Conservation (phyloP, 2,113 vertebrate species). For the Saimiri boliviensis region DNA sequence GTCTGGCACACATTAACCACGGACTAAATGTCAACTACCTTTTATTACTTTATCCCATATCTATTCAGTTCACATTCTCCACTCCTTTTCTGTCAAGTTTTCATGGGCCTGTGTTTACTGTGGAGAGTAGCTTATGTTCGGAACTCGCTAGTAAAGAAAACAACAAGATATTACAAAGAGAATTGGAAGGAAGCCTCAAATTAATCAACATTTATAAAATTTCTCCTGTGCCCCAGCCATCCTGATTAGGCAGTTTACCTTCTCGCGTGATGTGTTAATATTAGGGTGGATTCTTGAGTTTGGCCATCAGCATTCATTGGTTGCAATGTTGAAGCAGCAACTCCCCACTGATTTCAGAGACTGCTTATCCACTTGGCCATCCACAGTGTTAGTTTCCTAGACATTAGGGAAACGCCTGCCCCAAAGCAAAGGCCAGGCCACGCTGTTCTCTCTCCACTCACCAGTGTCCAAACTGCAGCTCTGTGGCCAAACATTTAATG, state of each 20-base stretch:
- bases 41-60: background rate
- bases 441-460: background rate
- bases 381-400: background rate
- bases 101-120: background rate
- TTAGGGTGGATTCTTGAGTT: background rate
- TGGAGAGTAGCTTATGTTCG: background rate
- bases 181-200: background rate
- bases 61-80: background rate
- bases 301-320: background rate
- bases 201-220: background rate
- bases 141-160: slow-evolving; percentile 13
- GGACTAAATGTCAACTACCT: background rate
- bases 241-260: background rate
- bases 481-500: background rate
- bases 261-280: background rate
- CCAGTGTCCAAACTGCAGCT: background rate
- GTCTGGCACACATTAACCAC: background rate
- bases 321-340: background rate
- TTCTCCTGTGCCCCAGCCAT: background rate
- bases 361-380: background rate
- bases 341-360: background rate
- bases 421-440: background rate
- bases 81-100: background rate
- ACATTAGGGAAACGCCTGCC: background rate
- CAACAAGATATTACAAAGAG: slow-evolving; percentile 1